Conservation (phyloP, 2,888 invertebrate genomes). For the Chrysotoxum bicinctum region DNA sequence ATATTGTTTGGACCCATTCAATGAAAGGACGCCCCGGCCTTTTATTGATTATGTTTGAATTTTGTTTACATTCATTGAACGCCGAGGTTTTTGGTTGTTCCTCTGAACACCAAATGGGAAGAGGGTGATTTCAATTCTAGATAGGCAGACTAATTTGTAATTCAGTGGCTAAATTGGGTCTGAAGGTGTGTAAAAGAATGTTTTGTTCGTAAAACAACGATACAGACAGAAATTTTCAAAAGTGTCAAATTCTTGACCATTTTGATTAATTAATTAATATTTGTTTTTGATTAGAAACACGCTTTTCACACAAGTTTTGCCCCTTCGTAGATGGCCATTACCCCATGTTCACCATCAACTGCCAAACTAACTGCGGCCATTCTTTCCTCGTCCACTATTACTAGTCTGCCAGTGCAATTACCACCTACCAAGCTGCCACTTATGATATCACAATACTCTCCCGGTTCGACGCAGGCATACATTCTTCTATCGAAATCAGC, state of each 20-base stretch:
- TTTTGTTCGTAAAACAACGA: background rate
- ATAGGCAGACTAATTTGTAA: constrained; percentile 29
- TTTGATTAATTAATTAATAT: background rate
- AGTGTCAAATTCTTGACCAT: background rate
- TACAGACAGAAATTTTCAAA: background rate
- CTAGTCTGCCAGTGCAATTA: constrained; percentile 85
- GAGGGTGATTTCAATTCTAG: constrained; percentile 51
- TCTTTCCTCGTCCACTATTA: constrained; percentile 84
- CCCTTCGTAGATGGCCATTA: constrained; percentile 85
- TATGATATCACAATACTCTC: constrained; percentile 88
- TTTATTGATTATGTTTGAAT: constrained; percentile 50
- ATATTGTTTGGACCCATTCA: constrained; percentile 25
- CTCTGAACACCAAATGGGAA: background rate
- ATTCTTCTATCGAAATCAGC: constrained; percentile 25
- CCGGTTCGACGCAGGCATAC: constrained; percentile 83
- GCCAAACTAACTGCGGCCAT: constrained; percentile 84
- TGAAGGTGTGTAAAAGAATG: constrained; percentile 8
- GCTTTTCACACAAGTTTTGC: constrained; percentile 78
- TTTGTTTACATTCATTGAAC: constrained; percentile 22
- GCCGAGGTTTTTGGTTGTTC: background rate
- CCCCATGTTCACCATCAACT: constrained; percentile 84
- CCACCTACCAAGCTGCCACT: constrained; percentile 82
- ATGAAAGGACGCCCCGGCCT: background rate
- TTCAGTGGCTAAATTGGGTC: background rate
- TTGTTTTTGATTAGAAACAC: background rate